Conservation (phyloP, 2,113 vertebrate genomes). For the Anseranas semipalmata region DNA sequence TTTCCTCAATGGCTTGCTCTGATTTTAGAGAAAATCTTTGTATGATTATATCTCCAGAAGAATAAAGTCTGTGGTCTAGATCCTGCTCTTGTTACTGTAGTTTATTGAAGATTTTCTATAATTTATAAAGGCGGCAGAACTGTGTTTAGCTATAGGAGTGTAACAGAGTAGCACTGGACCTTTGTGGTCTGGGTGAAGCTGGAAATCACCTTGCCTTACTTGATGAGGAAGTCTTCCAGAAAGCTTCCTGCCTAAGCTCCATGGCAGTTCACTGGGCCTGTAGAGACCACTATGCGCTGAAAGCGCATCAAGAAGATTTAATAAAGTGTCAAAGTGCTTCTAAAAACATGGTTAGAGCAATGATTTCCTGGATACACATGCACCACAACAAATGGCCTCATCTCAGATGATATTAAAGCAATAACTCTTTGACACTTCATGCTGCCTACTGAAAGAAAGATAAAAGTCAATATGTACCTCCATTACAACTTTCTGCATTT, state of each 20-base stretch:
- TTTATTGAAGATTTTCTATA: neutral
- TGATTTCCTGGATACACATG: constrained; percentile 58
- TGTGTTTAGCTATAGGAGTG: neutral
- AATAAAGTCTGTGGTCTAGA: neutral
- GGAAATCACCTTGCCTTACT: neutral
- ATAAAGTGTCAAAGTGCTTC: constrained; percentile 64
- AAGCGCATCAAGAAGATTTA: constrained; percentile 61
- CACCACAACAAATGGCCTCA: constrained; percentile 61
- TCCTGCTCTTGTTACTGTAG: neutral
- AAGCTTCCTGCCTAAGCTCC: neutral
- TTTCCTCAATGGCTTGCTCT: neutral
- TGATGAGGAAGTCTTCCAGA: constrained; percentile 18
- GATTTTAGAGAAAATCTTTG: constrained; percentile 5
- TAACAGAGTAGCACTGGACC: neutral
- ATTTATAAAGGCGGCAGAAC: neutral
- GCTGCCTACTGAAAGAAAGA: constrained; percentile 70
- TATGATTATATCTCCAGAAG: neutral
- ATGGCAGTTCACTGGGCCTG: neutral
- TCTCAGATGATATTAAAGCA: constrained; percentile 79
- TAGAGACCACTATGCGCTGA: constrained; percentile 36
- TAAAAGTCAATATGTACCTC: constrained; percentile 79
- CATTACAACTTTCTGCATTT: constrained; percentile 77
- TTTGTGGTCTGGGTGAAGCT: neutral
- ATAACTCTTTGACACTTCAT: constrained; percentile 79
- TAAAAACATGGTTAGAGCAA: constrained; percentile 58